Percentiles rank a stretch among this genome's conserved stretches.
phyloP scores from a whole-genome alignment of 2,888 invertebrate species.

The Acronicta psi region DNA sequence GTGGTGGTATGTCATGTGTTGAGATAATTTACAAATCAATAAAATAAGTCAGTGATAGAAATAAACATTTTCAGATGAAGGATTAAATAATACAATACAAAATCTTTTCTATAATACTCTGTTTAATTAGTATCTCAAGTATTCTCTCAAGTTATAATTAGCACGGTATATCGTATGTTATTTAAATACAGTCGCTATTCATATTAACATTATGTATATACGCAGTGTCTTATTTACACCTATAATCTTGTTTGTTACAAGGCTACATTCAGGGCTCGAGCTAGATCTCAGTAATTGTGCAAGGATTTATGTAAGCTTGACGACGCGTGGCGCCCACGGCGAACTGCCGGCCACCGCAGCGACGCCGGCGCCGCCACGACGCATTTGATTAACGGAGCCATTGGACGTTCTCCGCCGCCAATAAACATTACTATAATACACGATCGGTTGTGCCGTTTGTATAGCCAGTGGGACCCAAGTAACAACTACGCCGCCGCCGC shows the following conservation, averaged over 20 bases:
- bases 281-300: constrained; percentile 41
- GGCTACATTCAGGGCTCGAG: constrained; percentile 29
- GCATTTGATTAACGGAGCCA: constrained; percentile 64
- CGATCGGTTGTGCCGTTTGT: constrained; percentile 42
- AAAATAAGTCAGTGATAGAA: too few species aligned
- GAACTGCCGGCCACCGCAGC: constrained; percentile 25
- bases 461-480: constrained; percentile 52
- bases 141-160: too few species aligned
- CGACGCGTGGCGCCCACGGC: constrained; percentile 48
- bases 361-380: constrained; percentile 40
- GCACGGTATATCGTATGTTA: too few species aligned
- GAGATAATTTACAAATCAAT: too few species aligned
- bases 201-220: too few species aligned
- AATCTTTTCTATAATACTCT: too few species aligned
- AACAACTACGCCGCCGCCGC: constrained; percentile 39
- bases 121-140: too few species aligned
- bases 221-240: background rate
- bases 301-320: constrained; percentile 57
- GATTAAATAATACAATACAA: too few species aligned
- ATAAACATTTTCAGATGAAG: too few species aligned
- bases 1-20: too few species aligned
- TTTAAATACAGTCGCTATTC: too few species aligned
- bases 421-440: constrained; percentile 58
- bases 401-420: constrained; percentile 54
- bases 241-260: constrained; percentile 18